A percentile compares a stretch with the other conserved stretches of the same genome.
phyloP scores from a whole-genome alignment of 2,113 vertebrate species.

The Hylia prasina region DNA sequence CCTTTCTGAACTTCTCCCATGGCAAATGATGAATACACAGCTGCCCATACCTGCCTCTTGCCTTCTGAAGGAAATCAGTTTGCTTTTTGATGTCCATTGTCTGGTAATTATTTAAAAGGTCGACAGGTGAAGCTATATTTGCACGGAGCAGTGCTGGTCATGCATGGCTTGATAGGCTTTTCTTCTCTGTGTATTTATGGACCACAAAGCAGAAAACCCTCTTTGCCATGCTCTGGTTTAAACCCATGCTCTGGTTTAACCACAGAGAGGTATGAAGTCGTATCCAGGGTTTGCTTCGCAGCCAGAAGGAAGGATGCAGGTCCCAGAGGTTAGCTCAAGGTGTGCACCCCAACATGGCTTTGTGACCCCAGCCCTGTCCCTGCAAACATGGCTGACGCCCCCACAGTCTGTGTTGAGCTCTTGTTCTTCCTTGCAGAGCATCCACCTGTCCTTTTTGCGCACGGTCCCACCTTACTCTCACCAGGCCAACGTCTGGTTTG shows the following conservation, averaged over 20 bases:
- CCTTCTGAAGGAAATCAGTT: background rate
- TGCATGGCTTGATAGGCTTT: rapidly evolving
- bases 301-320: background rate
- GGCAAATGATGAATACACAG: background rate
- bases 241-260: background rate
- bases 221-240: background rate
- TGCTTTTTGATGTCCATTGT: background rate
- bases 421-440: slow-evolving; percentile 80
- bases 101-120: background rate
- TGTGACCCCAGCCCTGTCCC: background rate
- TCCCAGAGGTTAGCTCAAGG: background rate
- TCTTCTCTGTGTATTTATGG: background rate
- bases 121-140: background rate
- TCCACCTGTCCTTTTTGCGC: slow-evolving; percentile 95
- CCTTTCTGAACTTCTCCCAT: background rate
- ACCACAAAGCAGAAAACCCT: background rate
- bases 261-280: background rate
- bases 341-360: background rate
- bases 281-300: background rate
- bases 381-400: background rate
- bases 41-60: background rate
- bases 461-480: slow-evolving; percentile 97
- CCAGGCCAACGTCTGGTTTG: slow-evolving; percentile 98
- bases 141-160: background rate
- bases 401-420: background rate